Evolutionary conservation across 2,888 invertebrate species (phyloP).

Genomic region (Eristalis intricaria): DNA sequence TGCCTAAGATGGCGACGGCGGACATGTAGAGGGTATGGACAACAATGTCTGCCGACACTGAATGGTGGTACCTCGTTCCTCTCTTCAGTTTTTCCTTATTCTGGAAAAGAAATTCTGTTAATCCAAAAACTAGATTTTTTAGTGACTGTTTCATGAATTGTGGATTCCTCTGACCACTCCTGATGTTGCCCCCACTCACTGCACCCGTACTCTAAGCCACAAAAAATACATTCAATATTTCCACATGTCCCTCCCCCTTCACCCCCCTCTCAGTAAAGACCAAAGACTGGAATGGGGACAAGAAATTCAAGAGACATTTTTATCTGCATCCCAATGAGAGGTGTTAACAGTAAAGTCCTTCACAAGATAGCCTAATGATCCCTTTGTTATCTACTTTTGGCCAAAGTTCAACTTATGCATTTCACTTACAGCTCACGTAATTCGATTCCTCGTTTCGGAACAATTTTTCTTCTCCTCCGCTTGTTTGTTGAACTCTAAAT

Average conservation of each 20-base stretch:
- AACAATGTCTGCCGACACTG: too few relatives aligned
- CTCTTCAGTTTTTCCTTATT: too few relatives aligned
- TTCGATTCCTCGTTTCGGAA: slow-evolving; percentile 58
- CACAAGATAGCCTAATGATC: not conserved
- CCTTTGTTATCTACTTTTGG: slow-evolving; percentile 14
- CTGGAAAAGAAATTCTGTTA: too few relatives aligned
- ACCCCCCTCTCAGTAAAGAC: not conserved
- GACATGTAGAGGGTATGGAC: too few relatives aligned
- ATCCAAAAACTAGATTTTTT: too few relatives aligned
- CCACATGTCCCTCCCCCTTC: not conserved
- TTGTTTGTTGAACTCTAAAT: slow-evolving; percentile 64
- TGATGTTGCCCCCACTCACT: too few relatives aligned
- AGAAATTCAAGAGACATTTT: not conserved
- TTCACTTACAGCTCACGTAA: slow-evolving; percentile 69
- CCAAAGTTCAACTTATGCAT: slow-evolving; percentile 43
- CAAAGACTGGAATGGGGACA: not conserved
- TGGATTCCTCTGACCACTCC: too few relatives aligned
- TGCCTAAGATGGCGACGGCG: too few relatives aligned
- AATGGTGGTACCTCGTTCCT: too few relatives aligned
- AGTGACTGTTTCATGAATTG: too few relatives aligned
- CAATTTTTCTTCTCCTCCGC: slow-evolving; percentile 37
- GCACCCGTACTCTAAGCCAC: too few relatives aligned
- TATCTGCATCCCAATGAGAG: not conserved
- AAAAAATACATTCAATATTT: not conserved
- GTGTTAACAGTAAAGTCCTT: not conserved